Evolutionary conservation across 2,113 vertebrate species (phyloP).

Genomic region (Ancistrus triradiatus): DNA sequence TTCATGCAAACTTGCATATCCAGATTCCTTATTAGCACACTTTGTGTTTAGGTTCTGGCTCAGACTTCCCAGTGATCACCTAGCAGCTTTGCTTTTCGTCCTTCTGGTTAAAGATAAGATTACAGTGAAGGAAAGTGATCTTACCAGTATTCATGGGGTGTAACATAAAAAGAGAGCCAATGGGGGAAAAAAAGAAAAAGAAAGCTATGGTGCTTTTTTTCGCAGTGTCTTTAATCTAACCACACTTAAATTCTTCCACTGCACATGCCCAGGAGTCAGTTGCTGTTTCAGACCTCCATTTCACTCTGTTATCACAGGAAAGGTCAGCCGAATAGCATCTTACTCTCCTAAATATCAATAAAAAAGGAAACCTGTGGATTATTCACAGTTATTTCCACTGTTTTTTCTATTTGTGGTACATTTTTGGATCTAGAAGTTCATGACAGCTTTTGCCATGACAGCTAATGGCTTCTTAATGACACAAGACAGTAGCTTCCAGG

Average conservation of each 20-base stretch:
- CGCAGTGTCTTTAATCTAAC: constrained; percentile 1
- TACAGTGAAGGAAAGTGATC: constrained; percentile 7
- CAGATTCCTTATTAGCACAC: too few species aligned
- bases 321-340: neutral
- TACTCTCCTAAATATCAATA: neutral
- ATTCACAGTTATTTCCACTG: neutral
- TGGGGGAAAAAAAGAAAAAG: neutral
- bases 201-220: neutral
- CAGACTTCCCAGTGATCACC: constrained; percentile 5
- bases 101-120: neutral
- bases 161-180: neutral
- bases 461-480: constrained; percentile 23
- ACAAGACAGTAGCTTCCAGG: constrained; percentile 15
- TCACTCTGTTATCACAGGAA: neutral
- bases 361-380: neutral
- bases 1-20: too few species aligned
- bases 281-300: constrained; percentile 3
- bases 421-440: neutral
- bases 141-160: neutral
- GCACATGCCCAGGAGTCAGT: neutral
- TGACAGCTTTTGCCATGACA: constrained; percentile 7
- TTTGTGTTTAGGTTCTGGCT: neutral
- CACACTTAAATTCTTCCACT: too few species aligned
- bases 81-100: constrained; percentile 5
- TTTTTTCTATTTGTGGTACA: neutral